Base-by-base conservation (phyloP, 1,140 invertebrate species). In the Cryptotermes secundus region DNA sequence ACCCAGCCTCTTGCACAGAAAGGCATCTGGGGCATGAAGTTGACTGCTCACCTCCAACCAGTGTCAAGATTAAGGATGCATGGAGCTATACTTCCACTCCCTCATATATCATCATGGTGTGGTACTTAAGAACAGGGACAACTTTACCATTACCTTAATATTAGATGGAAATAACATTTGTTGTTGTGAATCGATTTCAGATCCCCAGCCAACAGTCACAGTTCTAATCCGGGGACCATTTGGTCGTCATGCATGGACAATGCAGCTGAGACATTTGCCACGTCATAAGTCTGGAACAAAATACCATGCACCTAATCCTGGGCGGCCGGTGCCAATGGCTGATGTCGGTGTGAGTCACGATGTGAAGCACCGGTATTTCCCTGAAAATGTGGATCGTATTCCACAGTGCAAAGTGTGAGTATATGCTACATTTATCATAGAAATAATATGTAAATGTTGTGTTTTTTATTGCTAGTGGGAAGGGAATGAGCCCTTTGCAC, bases 211-310 rank as follows among this genome's bases (percentile, higher is more conserved):
- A 26, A 92, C 92, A 36, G 91, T 92, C 31, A 94, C 94, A 87
- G 93, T 97, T 35, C 90, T 99, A 38, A 95, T 99, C 81, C 93
- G 98, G 35, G 96, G 96, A 36, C 96, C 97, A 0, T 99, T 98
- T 91, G 97, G 97, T 0, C 93, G 97, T 34, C 96, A 97, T 91
- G 96, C 96, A 14, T 99, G 98, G 98, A 96, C 96, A 0, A 94
- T 99, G 93, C 96, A 98, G 88, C 90, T 96, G 65, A 91, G 96
- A 31, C 96, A 97, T 89, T 90, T 96, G 84, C 95, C 97, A 6
- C 92, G 95, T 81, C 94, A 95, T 87, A 94, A 96, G 89, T 94
- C 94, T 1, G 94, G 94, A 26, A 92, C 92, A 2, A 94, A 94
- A 87, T 93, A 93, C 85, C 92, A 94, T 85, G 92, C 93, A 81